These are phyloP conservation scores for Samia ricini DNA, from an alignment of 1,140 invertebrate species.

Conservation along the genomic window DNA sequence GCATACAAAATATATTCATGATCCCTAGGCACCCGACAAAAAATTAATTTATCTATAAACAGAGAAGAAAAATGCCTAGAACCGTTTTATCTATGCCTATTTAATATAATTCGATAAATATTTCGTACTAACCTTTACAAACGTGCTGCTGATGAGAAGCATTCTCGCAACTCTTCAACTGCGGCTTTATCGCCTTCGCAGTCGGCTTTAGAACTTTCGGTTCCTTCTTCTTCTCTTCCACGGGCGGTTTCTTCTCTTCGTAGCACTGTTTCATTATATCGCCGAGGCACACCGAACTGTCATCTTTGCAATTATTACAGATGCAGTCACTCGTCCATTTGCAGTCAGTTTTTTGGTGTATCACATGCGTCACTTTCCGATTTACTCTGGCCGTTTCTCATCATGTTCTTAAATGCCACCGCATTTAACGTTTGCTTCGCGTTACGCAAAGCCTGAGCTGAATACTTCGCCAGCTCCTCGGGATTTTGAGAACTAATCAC, in stretches of 20 bases:
- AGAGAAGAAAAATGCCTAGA: too few species aligned
- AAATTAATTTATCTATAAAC: too few species aligned
- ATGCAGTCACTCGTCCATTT: conserved; percentile 66
- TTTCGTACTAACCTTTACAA: conserved; percentile 56
- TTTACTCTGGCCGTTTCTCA: conserved; percentile 48
- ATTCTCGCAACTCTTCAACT: conserved; percentile 53
- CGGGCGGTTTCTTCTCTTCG: conserved; percentile 27
- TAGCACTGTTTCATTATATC: conserved; percentile 52
- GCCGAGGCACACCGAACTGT: conserved; percentile 39
- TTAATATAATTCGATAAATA: background rate
- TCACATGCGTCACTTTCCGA: conserved; percentile 58
- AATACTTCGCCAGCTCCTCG: conserved; percentile 62
- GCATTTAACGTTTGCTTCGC: conserved; percentile 63
- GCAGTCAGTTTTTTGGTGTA: conserved; percentile 55
- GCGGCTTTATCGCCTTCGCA: conserved; percentile 27
- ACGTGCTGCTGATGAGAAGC: conserved; percentile 59
- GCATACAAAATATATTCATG: too few species aligned
- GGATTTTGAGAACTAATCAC: conserved; percentile 40
- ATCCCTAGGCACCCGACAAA: too few species aligned
- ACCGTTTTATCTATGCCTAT: too few species aligned
- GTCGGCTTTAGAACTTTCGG: conserved; percentile 37
- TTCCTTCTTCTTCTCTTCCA: conserved; percentile 31
- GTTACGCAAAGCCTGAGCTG: conserved; percentile 57
- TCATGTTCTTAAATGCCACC: conserved; percentile 57
- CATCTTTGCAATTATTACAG: conserved; percentile 49